These are phyloP conservation scores for Melanargia galathea DNA, from an alignment of 2,888 invertebrate species.

Conservation along the genomic window DNA sequence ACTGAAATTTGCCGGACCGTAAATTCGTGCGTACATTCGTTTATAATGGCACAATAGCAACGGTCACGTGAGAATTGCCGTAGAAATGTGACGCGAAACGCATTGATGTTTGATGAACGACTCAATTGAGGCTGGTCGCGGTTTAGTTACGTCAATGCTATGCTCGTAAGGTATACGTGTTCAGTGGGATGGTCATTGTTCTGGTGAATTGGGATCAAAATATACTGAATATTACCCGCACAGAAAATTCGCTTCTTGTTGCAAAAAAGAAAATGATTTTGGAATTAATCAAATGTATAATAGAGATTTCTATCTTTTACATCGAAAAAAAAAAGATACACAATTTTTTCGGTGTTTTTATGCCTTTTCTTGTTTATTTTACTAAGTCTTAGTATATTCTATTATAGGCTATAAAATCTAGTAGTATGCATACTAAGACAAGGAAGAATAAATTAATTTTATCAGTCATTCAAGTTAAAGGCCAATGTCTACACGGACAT, in stretches of 20 bases:
- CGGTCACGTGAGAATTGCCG: slow-evolving; percentile 21
- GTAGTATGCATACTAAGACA: slow-evolving; percentile 3
- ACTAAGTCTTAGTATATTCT: too few relatives aligned
- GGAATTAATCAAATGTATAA: too few relatives aligned
- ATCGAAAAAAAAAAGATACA: too few relatives aligned
- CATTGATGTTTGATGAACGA: slow-evolving; percentile 17
- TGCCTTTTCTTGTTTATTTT: too few relatives aligned
- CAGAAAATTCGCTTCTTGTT: too few relatives aligned
- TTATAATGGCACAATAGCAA: slow-evolving; percentile 31
- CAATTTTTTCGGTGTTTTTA: too few relatives aligned
- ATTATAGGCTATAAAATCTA: neutral
- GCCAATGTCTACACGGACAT: slow-evolving; percentile 19
- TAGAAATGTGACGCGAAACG: slow-evolving; percentile 29
- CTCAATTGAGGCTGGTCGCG: slow-evolving; percentile 29
- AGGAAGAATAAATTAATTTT: slow-evolving; percentile 18
- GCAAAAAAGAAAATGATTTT: too few relatives aligned
- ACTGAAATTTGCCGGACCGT: slow-evolving; percentile 38
- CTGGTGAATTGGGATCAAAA: too few relatives aligned
- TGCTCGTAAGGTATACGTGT: neutral
- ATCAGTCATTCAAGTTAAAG: slow-evolving; percentile 22
- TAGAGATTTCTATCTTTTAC: too few relatives aligned
- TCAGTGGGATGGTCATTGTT: neutral
- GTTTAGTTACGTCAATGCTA: slow-evolving; percentile 21
- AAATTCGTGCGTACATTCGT: slow-evolving; percentile 32
- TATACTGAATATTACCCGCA: too few relatives aligned